Conservation (phyloP, 2,113 vertebrate genomes). For the Danionella cerebrum region DNA sequence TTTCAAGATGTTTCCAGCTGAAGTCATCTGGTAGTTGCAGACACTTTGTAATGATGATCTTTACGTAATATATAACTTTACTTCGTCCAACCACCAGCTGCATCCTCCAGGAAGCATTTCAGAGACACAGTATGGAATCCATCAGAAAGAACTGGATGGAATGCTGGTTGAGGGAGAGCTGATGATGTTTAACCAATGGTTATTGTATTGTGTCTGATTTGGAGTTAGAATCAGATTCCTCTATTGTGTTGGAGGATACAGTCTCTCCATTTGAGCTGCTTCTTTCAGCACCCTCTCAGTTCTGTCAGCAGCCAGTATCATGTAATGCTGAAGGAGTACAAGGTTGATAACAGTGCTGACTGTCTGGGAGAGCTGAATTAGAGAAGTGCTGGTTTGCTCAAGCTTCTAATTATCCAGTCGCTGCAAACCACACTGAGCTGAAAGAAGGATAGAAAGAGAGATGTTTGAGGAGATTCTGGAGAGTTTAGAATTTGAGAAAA, state of each 20-base stretch:
- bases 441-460: too few relatives aligned
- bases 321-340: constrained; percentile 36
- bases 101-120: neutral
- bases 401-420: constrained; percentile 34
- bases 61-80: neutral
- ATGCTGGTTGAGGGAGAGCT: neutral
- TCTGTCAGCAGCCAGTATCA: constrained; percentile 23
- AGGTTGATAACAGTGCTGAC: constrained; percentile 30
- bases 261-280: neutral
- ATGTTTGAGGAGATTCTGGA: neutral
- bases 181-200: too few relatives aligned
- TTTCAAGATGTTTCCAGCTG: constrained; percentile 6
- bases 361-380: constrained; percentile 31
- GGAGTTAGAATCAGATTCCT: too few relatives aligned
- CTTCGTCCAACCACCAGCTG: neutral
- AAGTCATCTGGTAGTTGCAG: neutral
- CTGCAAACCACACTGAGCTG: constrained; percentile 15
- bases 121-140: neutral
- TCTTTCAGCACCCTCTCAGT: constrained; percentile 14
- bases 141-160: neutral
- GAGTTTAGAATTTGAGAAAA: too few relatives aligned
- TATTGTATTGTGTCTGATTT: too few relatives aligned
- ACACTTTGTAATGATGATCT: neutral
- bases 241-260: too few relatives aligned
- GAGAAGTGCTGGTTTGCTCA: constrained; percentile 32